Base-by-base conservation (phyloP, 2,888 invertebrate species). In the Heliconius charithonia region DNA sequence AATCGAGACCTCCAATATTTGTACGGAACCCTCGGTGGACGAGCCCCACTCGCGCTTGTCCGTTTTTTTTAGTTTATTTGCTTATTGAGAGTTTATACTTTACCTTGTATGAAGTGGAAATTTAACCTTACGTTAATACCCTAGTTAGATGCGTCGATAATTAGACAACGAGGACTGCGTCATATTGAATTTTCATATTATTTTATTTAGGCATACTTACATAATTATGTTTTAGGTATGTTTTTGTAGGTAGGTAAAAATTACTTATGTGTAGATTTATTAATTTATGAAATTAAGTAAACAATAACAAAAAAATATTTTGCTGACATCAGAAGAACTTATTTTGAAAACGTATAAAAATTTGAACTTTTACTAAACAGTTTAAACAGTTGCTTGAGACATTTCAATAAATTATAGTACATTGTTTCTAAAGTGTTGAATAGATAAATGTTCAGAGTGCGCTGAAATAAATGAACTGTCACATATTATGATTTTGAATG, bases 401-500 rank as follows among this genome's bases (percentile, higher is more conserved):
- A 72, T 59, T 59, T 59, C 59, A 72, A 59, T 37, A 37, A 25
- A 32, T 22, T 4, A 4, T 29, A 29, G 29, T 29, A 29, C 29
- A 72, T 59, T 72, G n/a, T 13, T 51, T 10, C 22, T 32, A 83
- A 82, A 80, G 62, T 83, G 41, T 69, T 69, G 6, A 69, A 69
- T 25, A 69, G 69, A 69, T 41, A 69, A 69, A 82, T 79, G 87
- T 85, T 89, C 88, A 84, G 7, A 90, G 89, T 89, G 87, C 85
- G 86, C 87, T 84, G 86, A 92, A 93, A 93, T 93, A 93, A 88
- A 84, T 72, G 87, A 87, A 92, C 93, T 94, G 93, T 93, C 92
- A 94, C 93, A 92, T 94, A 92, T 93, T 94, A 90, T 94, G 93
- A 93, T 94, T 92, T 89, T 92, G 91, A 87, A 89, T 86, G 88